Evolutionary conservation across 2,888 invertebrate genomes (phyloP).

Genomic region (Malacosoma neustria): DNA sequence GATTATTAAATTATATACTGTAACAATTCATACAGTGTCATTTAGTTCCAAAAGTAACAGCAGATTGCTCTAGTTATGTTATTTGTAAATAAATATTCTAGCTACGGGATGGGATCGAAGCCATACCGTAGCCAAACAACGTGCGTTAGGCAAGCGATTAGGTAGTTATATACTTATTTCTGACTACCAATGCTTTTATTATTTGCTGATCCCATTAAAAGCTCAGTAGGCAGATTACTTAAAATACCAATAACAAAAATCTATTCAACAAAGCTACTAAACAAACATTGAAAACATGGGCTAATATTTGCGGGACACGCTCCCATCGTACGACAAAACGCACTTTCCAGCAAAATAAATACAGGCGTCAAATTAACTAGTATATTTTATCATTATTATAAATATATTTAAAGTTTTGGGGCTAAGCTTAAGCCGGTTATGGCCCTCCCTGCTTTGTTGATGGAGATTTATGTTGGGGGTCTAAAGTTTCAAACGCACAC

Average conservation of each 20-base stretch:
- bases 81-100: too few relatives aligned
- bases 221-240: conserved; percentile 35
- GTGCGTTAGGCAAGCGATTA: too few relatives aligned
- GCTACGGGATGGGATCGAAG: too few relatives aligned
- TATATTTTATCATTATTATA: conserved; percentile 71
- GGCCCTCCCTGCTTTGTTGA: conserved; percentile 70
- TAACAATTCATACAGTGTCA: too few relatives aligned
- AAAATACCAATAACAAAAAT: conserved; percentile 47
- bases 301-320: conserved; percentile 54
- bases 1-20: too few relatives aligned
- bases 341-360: conserved; percentile 56
- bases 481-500: conserved; percentile 67
- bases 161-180: too few relatives aligned
- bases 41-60: too few relatives aligned
- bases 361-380: conserved; percentile 58
- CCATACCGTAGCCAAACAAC: too few relatives aligned
- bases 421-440: conserved; percentile 74
- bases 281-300: conserved; percentile 52
- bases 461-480: conserved; percentile 74
- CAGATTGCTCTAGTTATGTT: too few relatives aligned
- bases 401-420: conserved; percentile 67
- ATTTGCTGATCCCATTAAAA: neutral
- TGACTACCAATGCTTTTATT: too few relatives aligned
- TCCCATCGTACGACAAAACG: conserved; percentile 48
- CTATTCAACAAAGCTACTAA: conserved; percentile 49